These are phyloP conservation scores for Rhopalosiphum padi DNA, from an alignment of 1,140 invertebrate genomes.

Conservation along the genomic window DNA sequence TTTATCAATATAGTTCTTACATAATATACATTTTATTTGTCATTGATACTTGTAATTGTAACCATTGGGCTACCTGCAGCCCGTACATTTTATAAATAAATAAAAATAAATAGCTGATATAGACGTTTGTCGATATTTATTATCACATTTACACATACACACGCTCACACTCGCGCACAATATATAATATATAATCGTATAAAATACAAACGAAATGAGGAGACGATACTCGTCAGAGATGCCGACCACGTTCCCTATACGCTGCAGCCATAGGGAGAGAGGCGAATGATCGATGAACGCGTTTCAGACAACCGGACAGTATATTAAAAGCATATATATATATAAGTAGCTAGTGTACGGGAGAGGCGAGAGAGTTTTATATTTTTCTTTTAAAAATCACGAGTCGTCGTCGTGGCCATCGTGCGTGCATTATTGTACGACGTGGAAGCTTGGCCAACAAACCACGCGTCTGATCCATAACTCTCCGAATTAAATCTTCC, in stretches of 20 bases:
- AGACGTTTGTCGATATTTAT: background rate
- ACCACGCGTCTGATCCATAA: constrained; percentile 49
- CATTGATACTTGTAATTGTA: background rate
- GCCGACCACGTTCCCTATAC: constrained; percentile 42
- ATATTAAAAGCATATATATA: background rate
- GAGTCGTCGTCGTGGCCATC: constrained; percentile 28
- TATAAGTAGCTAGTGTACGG: background rate
- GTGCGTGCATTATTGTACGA: background rate
- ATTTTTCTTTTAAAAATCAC: constrained; percentile 55
- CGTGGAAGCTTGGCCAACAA: constrained; percentile 55
- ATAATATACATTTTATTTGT: too few species aligned
- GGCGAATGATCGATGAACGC: background rate
- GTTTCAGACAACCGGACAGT: background rate
- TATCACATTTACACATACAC: background rate
- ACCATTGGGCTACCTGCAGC: background rate
- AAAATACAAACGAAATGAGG: background rate
- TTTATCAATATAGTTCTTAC: too few species aligned
- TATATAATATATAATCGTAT: too few species aligned
- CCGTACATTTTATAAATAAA: background rate
- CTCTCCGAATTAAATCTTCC: constrained; percentile 54
- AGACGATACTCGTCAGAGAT: constrained; percentile 39
- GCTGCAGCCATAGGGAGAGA: background rate
- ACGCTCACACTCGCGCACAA: background rate
- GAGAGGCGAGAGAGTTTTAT: constrained; percentile 30
- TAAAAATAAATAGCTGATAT: background rate